Conservation (phyloP, 2,888 invertebrate species). For the Harmothoe impar region DNA sequence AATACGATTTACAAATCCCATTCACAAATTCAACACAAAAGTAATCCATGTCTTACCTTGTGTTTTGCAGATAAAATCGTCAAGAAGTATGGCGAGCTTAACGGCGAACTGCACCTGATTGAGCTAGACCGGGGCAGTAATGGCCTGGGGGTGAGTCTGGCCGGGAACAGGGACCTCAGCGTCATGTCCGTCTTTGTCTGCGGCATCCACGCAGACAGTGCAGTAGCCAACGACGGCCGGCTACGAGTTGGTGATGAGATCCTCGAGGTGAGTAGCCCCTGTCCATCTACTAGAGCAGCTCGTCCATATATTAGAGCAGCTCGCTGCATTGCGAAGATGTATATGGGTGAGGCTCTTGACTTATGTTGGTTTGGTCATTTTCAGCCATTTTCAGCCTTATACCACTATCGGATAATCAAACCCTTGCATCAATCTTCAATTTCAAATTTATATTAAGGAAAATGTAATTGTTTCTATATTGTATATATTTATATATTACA, state of each 20-base stretch:
- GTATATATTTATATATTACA: no score
- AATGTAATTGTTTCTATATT: no score
- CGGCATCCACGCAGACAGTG: conserved; percentile 95
- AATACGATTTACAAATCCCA: no score
- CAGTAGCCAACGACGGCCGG: conserved; percentile 88
- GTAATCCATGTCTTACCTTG: not conserved
- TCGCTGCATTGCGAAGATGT: no score
- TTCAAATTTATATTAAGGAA: no score
- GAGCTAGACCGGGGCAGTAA: conserved; percentile 89
- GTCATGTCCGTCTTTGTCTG: conserved; percentile 98
- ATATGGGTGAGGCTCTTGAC: no score
- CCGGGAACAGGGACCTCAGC: conserved; percentile 95
- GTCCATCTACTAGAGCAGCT: not conserved
- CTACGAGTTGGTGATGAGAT: conserved; percentile 97
- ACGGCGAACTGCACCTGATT: conserved; percentile 87
- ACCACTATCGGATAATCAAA: no score
- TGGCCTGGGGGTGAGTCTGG: conserved; percentile 93
- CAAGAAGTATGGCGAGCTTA: conserved; percentile 94
- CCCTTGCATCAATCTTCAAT: no score
- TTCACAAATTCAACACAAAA: not conserved
- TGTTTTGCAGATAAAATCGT: conserved; percentile 91
- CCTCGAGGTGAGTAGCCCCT: conserved; percentile 88
- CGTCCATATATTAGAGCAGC: no score
- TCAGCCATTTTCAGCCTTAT: no score
- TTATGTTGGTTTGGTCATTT: no score